phyloP scores from a whole-genome alignment of 2,888 invertebrate species.

The Drosophila neotestacea region DNA sequence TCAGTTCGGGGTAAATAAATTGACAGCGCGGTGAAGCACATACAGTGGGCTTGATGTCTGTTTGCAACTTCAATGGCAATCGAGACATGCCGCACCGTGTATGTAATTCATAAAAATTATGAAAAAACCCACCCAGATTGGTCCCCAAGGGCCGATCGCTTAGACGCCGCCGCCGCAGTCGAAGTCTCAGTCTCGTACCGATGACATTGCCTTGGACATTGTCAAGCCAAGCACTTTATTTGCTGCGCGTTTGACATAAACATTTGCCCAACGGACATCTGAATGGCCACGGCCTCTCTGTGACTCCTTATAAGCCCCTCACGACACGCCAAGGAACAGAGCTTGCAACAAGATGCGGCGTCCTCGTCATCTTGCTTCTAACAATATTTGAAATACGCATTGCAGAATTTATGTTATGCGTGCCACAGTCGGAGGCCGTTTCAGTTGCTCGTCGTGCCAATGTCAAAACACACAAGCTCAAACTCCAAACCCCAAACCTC shows the following conservation, averaged over 20 bases:
- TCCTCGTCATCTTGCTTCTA: slow-evolving; percentile 52
- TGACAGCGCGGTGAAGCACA: slow-evolving; percentile 25
- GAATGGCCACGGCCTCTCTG: slow-evolving; percentile 77
- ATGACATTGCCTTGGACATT: slow-evolving; percentile 77
- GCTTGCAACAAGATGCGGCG: slow-evolving; percentile 34
- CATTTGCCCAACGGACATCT: slow-evolving; percentile 79
- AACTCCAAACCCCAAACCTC: slow-evolving; percentile 18
- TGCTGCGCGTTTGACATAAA: slow-evolving; percentile 79
- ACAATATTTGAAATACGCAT: slow-evolving; percentile 80
- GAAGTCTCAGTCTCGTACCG: slow-evolving; percentile 22
- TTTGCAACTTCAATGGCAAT: slow-evolving; percentile 45
- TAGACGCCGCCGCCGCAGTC: slow-evolving; percentile 17
- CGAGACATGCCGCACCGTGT: slow-evolving; percentile 53
- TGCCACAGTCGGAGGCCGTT: slow-evolving; percentile 66
- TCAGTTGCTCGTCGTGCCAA: slow-evolving; percentile 48
- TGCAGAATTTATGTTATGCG: slow-evolving; percentile 79
- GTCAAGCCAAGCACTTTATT: slow-evolving; percentile 80
- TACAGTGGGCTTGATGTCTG: slow-evolving; percentile 6
- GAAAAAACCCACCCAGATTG: slow-evolving; percentile 79
- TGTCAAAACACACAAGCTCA: slow-evolving; percentile 51
- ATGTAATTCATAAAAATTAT: slow-evolving; percentile 78
- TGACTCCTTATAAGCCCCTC: slow-evolving; percentile 72
- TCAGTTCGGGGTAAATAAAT: slow-evolving; percentile 45
- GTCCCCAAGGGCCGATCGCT: slow-evolving; percentile 71
- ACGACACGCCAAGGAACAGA: slow-evolving; percentile 73